phyloP scores from a whole-genome alignment of 2,888 invertebrate species.

The Epistrophella euchroma region DNA sequence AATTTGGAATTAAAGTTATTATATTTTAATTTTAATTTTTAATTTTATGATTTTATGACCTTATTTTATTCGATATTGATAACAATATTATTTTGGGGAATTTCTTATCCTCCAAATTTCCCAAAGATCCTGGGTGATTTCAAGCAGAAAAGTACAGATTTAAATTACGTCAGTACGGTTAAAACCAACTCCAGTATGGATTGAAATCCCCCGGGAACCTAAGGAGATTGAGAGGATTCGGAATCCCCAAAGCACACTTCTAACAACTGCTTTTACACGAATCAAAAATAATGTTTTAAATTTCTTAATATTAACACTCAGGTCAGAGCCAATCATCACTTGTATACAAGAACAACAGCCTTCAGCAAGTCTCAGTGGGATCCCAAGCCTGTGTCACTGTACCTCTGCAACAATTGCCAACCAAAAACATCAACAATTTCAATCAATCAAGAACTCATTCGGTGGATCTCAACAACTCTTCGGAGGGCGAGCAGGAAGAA shows the following conservation, averaged over 20 bases:
- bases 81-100: no score
- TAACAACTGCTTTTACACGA: background rate
- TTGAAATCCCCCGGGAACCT: no score
- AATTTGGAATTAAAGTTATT: no score
- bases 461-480: constrained; percentile 84
- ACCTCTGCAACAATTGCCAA: constrained; percentile 82
- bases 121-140: no score
- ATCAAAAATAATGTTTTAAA: background rate
- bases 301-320: constrained; percentile 70
- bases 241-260: background rate
- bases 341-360: constrained; percentile 84
- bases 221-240: no score
- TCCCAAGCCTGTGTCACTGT: constrained; percentile 84
- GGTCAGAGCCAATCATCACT: constrained; percentile 84
- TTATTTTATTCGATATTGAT: no score
- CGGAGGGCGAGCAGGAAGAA: constrained; percentile 84
- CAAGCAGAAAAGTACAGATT: no score
- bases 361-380: constrained; percentile 84
- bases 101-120: no score
- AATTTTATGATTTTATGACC: no score
- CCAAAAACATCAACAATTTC: constrained; percentile 82
- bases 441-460: constrained; percentile 82
- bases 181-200: no score
- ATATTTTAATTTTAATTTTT: no score
- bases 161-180: no score